These are phyloP conservation scores for Aphidius ervi DNA, from an alignment of 1,140 invertebrate genomes.

Conservation along the genomic window DNA sequence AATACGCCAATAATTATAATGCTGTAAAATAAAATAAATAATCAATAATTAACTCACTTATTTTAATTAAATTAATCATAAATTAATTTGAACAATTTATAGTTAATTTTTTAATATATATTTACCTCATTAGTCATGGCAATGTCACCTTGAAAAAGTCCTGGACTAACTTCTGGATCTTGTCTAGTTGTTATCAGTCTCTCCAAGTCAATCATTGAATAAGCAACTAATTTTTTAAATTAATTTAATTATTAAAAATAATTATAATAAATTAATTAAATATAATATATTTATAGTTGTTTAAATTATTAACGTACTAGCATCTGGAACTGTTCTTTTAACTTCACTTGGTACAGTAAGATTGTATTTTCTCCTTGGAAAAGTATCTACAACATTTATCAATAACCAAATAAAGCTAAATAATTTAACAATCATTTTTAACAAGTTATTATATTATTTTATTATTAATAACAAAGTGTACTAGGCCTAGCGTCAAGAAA, in stretches of 20 bases:
- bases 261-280: too few relatives aligned
- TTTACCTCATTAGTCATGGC: conserved; percentile 54
- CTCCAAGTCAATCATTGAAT: neutral
- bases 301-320: conserved; percentile 31
- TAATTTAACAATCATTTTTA: neutral
- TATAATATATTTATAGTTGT: neutral
- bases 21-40: conserved; percentile 25
- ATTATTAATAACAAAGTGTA: neutral
- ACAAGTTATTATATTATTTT: neutral
- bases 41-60: neutral
- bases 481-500: neutral
- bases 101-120: conserved; percentile 2
- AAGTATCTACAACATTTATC: neutral
- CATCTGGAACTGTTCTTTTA: conserved; percentile 46
- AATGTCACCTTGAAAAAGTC: conserved; percentile 67
- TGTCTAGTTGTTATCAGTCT: conserved; percentile 25
- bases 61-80: too few relatives aligned
- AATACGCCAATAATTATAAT: conserved; percentile 56
- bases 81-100: neutral
- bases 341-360: conserved; percentile 41
- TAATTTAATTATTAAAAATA: too few relatives aligned
- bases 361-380: conserved; percentile 10
- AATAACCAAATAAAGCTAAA: neutral
- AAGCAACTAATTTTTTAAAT: neutral
- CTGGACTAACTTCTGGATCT: conserved; percentile 65